Evolutionary conservation across 2,113 vertebrate species (phyloP), one percentile per base, ranked within the genome.

Genomic region (Callionymus lyra): DNA sequence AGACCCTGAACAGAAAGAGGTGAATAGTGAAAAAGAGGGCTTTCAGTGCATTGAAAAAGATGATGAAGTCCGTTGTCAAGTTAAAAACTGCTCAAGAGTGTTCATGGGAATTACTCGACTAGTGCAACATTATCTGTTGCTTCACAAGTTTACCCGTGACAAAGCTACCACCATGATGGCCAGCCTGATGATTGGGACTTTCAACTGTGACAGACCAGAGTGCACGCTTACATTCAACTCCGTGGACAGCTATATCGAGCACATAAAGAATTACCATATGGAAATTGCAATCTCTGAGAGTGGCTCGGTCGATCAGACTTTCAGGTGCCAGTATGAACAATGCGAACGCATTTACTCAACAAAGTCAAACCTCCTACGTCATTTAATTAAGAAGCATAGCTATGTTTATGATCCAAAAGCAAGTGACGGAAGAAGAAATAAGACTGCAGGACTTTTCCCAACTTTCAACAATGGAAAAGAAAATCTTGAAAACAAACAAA

Each of bases 261-360:
- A 99, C 63, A 92, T 98, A 15, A 91, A 96, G 71, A 84, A 87
- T 10, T 90, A 85, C 48, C 95, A 98, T 69, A 89, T 88, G 21
- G 74, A 94, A 59, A 91, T 93, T 27, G 78, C 89, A 47, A 87
- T 79, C 50, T 85, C 86, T 14, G 84, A 80, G 61, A 93, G 87
- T 38, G 80, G 88, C 36, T 88, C 89, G 4, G 92, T 92, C 6
- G 92, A 94, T 0, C 85, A 86, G 1, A 81, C 94, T 13, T 99
- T 87, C 53, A 91, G 81, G 43, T 98, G 95, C 64, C 88, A 96
- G 63, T 92, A 89, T 59, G 90, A 93, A 34, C 87, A 74, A 19
- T 99, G 95, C 38, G 94, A 98, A 56, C 87, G 95, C 12, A 88
- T 93, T 57, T 99, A 99, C 70, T 92, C 93, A 31, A 99, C 95